Evolutionary conservation across 1,140 invertebrate species (phyloP), one percentile per base, ranked within the genome.

Genomic region (Rhagoletis zephyria): DNA sequence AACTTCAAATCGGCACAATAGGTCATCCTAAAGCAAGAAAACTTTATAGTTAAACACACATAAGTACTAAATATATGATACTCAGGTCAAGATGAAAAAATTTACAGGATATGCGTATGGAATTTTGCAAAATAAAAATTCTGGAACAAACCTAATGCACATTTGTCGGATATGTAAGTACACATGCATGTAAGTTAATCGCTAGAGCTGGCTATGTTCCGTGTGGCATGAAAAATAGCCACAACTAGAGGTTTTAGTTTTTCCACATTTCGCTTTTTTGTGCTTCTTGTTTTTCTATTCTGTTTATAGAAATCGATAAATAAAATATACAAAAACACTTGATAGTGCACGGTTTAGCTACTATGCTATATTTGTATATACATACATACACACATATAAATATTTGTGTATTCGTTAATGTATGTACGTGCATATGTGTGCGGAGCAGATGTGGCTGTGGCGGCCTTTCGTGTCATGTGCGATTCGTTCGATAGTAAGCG

Each of bases 181-280:
- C 1, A 51, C 45, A n/a, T 74, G 42, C n/a, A 30, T 48, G 12
- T 16, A 19, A n/a, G 30, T 30, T 30, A 30, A 51, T 56, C 48
- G 42, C 56, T 81, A 56, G 48, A 7, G 74, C 19, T 81, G 48
- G 19, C 74, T 81, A 48, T 70, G 14, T 12, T 56, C 51, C 74
- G 74, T 81, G 74, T 30, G 51, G 74, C 48, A 81, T 81, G 48
- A 81, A 81, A 81, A 81, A 81, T 81, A 81, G 74, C 74, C 74
- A 81, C 74, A 81, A 81, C 45, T 81, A n/a, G 48, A 19, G 74
- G 40, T 74, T 81, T 81, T 81, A 81, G 48, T 81, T 81, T 81
- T 81, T 51, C 30, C 48, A 51, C 12, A 14, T 81, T 56, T 10
- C 14, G 14, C 67, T 6, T 74, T 74, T 74, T 3, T 74, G 16